A percentile compares a stretch with the other conserved stretches of the same genome.
Evolutionary conservation across 2,888 invertebrate species (phyloP).

Genomic region (Ectemnius continuus): DNA sequence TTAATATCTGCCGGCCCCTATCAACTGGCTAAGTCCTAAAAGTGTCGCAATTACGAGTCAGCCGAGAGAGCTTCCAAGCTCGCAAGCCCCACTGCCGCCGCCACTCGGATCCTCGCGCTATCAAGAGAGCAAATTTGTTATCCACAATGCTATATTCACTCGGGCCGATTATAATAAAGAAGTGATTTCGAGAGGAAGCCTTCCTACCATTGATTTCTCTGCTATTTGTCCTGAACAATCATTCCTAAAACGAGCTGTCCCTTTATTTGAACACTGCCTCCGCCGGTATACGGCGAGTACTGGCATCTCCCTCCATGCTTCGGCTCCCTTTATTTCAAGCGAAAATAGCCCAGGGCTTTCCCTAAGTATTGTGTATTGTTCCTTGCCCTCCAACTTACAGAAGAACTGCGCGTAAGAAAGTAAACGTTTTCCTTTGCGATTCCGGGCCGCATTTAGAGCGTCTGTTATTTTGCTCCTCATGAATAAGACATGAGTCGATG

Average conservation of each 20-base stretch:
- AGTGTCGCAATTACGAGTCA: slow-evolving; percentile 18
- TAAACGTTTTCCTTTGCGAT: slow-evolving; percentile 12
- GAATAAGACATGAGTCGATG: slow-evolving; percentile 43
- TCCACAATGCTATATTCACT: no score
- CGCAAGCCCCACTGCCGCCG: neutral
- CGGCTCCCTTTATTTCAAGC: slow-evolving; percentile 5
- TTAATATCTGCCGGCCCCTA: slow-evolving; percentile 41
- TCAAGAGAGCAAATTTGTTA: no score
- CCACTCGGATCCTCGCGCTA: no score
- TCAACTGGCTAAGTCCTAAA: slow-evolving; percentile 15
- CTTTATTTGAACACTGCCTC: slow-evolving; percentile 3
- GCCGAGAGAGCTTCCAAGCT: neutral
- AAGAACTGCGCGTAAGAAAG: slow-evolving; percentile 10
- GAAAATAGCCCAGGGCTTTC: slow-evolving; percentile 9
- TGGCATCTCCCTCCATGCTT: neutral
- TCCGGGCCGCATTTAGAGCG: slow-evolving; percentile 3
- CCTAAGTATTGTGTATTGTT: neutral
- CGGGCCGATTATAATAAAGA: no score
- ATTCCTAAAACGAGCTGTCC: neutral
- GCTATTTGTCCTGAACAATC: neutral
- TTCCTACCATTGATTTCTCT: no score
- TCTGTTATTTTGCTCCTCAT: slow-evolving; percentile 19
- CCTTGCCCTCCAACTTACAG: neutral
- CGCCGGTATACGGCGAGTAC: no score
- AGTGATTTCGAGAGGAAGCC: no score